Evolutionary conservation across 2,113 vertebrate genomes (phyloP).

Genomic region (Coracopsis vasa): DNA sequence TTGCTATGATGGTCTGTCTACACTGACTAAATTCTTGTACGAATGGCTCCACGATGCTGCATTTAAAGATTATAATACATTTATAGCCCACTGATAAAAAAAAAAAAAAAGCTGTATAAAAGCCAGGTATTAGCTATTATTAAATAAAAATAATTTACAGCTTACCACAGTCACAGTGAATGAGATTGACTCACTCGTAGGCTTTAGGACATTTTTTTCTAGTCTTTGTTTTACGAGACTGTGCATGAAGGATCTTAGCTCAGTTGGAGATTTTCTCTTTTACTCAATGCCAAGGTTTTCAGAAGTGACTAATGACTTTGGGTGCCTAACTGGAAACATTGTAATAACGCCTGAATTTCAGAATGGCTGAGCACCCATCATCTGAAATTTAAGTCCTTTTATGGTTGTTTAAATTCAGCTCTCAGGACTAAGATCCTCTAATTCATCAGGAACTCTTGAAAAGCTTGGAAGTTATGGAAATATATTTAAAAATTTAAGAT

Average conservation of each 20-base stretch:
- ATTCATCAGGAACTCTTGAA: slow-evolving; percentile 37
- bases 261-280: slow-evolving; percentile 63
- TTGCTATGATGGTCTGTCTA: slow-evolving; percentile 57
- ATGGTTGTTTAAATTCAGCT: slow-evolving; percentile 48
- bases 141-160: slow-evolving; percentile 62
- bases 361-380: slow-evolving; percentile 51
- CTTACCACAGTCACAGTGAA: slow-evolving; percentile 21
- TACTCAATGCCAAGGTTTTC: slow-evolving; percentile 59
- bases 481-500: slow-evolving; percentile 34
- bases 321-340: slow-evolving; percentile 64
- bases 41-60: slow-evolving; percentile 25
- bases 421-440: slow-evolving; percentile 15
- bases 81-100: slow-evolving; percentile 5
- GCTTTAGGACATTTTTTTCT: slow-evolving; percentile 38
- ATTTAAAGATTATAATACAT: slow-evolving; percentile 35
- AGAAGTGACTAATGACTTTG: slow-evolving; percentile 68
- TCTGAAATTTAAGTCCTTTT: slow-evolving; percentile 66
- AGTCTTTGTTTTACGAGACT: slow-evolving; percentile 49
- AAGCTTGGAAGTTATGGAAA: slow-evolving; percentile 32
- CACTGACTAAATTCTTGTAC: slow-evolving; percentile 17
- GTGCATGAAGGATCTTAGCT: slow-evolving; percentile 50
- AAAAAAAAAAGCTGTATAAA: neutral
- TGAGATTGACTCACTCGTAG: slow-evolving; percentile 26
- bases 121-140: slow-evolving; percentile 52
- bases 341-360: slow-evolving; percentile 55